Evolutionary conservation across 2,797 vertebrate species (phyloP), one percentile per base, ranked within the genome.

Genomic region (Cossypha dichroa): DNA sequence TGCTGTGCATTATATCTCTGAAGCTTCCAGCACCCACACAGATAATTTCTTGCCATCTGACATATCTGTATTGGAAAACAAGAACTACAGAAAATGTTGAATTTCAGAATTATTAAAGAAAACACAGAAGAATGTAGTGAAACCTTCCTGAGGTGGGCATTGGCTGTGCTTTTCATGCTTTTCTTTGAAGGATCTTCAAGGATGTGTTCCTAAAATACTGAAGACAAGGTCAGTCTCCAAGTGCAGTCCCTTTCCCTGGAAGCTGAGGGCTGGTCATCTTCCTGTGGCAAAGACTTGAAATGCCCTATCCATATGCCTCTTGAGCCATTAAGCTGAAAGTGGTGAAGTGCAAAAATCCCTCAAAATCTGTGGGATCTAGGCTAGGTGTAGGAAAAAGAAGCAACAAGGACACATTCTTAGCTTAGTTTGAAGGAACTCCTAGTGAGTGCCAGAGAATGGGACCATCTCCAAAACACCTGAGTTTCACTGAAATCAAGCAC

Each of bases 381-480:
- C 15, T 34, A 67, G 15, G 6, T 4, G 2, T 55, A 5, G 25
- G 36, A 76, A 78, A 75, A 88, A 64, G n/a, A 46, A 76, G 48
- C 21, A 80, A 17, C 0, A 0, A 59, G 12, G 26, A 58, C 38
- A 43, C 2, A 1, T 31, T 48, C 43, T 31, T n/a, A 67, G 38
- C 17, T 34, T 40, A n/a, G 29, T 40, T 45, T 73, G 67, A 86
- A 82, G 31, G 46, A 34, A 16, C 19, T 23, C 15, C 25, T 28
- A 23, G 10, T 16, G 5, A 51, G 20, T 14, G 13, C 38, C 10
- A 62, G 69, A 51, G 45, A 38, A 58, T 2, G 3, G 15, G 40
- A 79, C 29, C 10, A 38, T 38, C 59, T 86, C 72, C 58, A 34
- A 22, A 48, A 49, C 33, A 36, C 40, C 15, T 3, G 0, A 20